Evolutionary conservation across 1,140 invertebrate species (phyloP), one percentile per base, ranked within the genome.

Genomic region (Heliconius hewitsoni): DNA sequence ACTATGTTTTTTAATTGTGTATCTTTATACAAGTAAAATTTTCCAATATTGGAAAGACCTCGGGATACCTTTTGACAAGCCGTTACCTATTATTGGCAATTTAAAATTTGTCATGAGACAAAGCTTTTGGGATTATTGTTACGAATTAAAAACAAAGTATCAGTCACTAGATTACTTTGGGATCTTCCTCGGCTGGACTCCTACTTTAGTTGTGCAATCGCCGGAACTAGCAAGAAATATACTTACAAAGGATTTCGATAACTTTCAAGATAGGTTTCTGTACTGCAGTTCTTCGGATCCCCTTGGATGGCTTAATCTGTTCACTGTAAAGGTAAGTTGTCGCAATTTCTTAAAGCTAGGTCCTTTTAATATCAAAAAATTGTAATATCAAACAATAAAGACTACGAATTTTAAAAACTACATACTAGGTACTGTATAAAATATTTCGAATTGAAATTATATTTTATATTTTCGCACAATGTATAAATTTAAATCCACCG

Each of bases 231-330:
- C 89, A 1, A 84, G 84, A 19, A 82, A 79, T 70, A 77, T 93
- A 46, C 82, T 91, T 9, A 86, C 87, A 9, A 90, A 88, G 57
- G 90, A 91, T 77, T 85, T 83, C 70, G 86, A 87, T 5, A 81
- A 87, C 81, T 92, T 92, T 77, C 84, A 89, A 81, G 84, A 93
- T 71, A 85, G 91, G 82, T 86, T 82, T 79, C 70, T 86, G 57
- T 90, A 89, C 73, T 85, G 86, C 1, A 79, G 83, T 34, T 74
- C 81, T n/a, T 83, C 86, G 5, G 90, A 93, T 78, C 88, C 90
- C n/a, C 78, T 93, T 23, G 91, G 90, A 16, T 85, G 89, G 5
- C 81, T 92, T 39, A 92, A 93, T 82, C 83, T 93, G 46, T 93
- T 93, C 77, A 87, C 88, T 13, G 74, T 93, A 1, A 93, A 91